phyloP scores from a whole-genome alignment of 1,140 invertebrate genomes.

The Vollenhovia emeryi region DNA sequence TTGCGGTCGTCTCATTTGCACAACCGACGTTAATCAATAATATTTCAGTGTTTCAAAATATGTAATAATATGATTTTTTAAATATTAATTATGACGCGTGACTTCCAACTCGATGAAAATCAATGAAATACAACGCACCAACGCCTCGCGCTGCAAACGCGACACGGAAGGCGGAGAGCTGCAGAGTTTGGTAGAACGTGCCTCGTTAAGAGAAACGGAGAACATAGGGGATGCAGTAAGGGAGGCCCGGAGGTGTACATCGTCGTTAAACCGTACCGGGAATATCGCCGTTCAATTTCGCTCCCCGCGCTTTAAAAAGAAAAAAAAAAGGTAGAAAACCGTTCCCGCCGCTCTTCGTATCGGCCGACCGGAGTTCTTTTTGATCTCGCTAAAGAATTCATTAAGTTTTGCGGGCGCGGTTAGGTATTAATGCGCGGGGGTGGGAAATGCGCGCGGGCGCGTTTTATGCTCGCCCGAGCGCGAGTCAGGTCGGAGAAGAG shows the following conservation, averaged over 20 bases:
- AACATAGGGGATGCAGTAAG: conserved; percentile 63
- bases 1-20: neutral
- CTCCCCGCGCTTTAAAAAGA: conserved; percentile 65
- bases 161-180: conserved; percentile 2
- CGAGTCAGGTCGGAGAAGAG: conserved; percentile 59
- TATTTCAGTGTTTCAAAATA: neutral
- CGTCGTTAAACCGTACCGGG: conserved; percentile 74
- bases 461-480: conserved; percentile 71
- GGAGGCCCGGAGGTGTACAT: conserved; percentile 58
- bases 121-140: conserved; percentile 44
- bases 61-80: neutral
- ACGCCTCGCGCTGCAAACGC: conserved; percentile 48
- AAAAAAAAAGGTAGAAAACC: conserved; percentile 11
- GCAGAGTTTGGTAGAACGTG: conserved; percentile 64
- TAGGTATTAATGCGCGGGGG: conserved; percentile 79
- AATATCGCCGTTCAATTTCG: conserved; percentile 76
- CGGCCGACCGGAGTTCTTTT: conserved; percentile 74
- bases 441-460: conserved; percentile 69
- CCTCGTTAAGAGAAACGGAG: conserved; percentile 74
- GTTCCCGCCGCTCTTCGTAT: conserved; percentile 56
- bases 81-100: conserved; percentile 4
- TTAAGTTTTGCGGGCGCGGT: conserved; percentile 78
- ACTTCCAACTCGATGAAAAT: conserved; percentile 57
- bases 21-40: neutral
- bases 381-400: conserved; percentile 81